Base-by-base conservation (phyloP, 2,113 vertebrate species). In the Halichoeres trimaculatus region DNA sequence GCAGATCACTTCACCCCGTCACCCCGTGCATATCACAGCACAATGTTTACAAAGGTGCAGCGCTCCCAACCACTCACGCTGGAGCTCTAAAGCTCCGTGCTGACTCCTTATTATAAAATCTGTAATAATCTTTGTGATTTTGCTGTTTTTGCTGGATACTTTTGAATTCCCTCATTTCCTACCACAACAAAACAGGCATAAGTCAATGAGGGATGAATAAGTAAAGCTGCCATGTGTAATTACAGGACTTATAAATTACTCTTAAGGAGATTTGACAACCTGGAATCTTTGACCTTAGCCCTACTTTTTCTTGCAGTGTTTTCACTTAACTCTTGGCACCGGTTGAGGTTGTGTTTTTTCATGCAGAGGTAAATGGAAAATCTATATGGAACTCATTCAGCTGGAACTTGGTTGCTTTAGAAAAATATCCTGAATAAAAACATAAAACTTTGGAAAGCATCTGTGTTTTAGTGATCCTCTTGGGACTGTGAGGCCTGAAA, bases 261-360 rank as follows among this genome's bases (percentile, higher is more conserved):
- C 75, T 93, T 88, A 90, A 90, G 91, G 88, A 95, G 94, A 94
- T 94, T 93, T 92, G 92, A 92, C 87, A 90, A 85, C 88, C 92
- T 86, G 83, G 78, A 94, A 88, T 72, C 0, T 88, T 91, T 91
- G 74, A 83, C 93, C 89, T 90, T 81, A 85, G 94, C 91, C 89
- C 81, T 88, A 95, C 94, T 95, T 96, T 96, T 93, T 92, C 88
- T 91, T 91, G 94, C 94, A 93, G 93, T 95, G 94, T 95, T 96
- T 97, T 96, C 94, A 96, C 95, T 97, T 95, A 95, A 94, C 92
- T 94, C 92, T 94, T 97, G 95, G 95, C 94, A 95, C 91, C n/a
- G 78, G 90, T 23, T 59, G 88, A 90, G 88, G 91, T 36, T 53
- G 51, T 41, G 30, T 63, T 65, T 93, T 95, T 94, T 94, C 93